These are phyloP conservation scores for Sarcophaga bullata DNA, from an alignment of 1,140 invertebrate genomes.

Conservation along the genomic window DNA sequence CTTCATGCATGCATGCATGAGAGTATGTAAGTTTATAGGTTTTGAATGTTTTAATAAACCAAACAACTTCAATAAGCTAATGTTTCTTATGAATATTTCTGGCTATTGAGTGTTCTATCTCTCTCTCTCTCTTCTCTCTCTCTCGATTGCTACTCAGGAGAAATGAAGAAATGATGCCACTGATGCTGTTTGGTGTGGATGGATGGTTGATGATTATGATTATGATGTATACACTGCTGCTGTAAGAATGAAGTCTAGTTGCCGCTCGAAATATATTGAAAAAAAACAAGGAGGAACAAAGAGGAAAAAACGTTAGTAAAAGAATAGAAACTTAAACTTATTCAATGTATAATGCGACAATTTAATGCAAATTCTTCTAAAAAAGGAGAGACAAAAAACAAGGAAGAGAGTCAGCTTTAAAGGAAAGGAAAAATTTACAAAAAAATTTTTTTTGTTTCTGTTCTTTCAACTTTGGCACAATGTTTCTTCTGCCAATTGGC, in stretches of 20 bases:
- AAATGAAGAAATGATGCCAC: too few relatives aligned
- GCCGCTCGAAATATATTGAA: neutral
- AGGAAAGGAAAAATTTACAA: too few relatives aligned
- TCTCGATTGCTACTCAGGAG: too few relatives aligned
- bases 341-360: conserved; percentile 33
- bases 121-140: too few relatives aligned
- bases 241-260: too few relatives aligned
- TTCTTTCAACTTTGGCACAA: neutral
- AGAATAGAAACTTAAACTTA: conserved; percentile 2
- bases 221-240: too few relatives aligned
- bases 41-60: too few relatives aligned
- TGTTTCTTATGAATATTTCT: neutral
- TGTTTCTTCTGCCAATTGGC: neutral
- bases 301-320: too few relatives aligned
- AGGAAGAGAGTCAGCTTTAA: too few relatives aligned
- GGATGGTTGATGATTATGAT: neutral
- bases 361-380: conserved; percentile 18
- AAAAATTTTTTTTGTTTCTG: neutral
- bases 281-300: neutral
- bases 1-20: neutral
- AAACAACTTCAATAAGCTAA: conserved; percentile 23
- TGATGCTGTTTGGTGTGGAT: too few relatives aligned
- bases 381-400: neutral
- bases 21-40: too few relatives aligned
- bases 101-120: too few relatives aligned